Percentiles rank a stretch among this genome's conserved stretches.
Conservation (phyloP, 92 coral and sea anemone species). For the Heliopora coerulea region DNA sequence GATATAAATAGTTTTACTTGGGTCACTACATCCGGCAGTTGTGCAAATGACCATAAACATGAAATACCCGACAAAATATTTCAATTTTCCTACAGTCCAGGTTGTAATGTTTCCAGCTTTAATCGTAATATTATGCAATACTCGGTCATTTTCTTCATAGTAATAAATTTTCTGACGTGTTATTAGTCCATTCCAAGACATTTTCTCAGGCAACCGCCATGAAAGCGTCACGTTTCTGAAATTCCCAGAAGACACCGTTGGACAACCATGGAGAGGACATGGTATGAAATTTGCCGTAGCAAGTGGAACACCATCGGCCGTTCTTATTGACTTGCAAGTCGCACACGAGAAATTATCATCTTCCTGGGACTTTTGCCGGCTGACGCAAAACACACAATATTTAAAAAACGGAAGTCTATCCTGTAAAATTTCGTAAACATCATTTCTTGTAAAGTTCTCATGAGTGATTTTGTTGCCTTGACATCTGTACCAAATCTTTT, state of each 20-base stretch:
- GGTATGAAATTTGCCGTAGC: background rate
- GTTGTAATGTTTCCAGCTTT: background rate
- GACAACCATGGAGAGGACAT: background rate
- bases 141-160: slow-evolving; percentile 17
- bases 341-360: slow-evolving; percentile 22
- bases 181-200: slow-evolving; percentile 17
- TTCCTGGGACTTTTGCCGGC: slow-evolving; percentile 12
- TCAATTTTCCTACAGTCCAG: slow-evolving; percentile 1
- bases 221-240: slow-evolving; percentile 31
- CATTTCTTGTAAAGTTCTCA: background rate
- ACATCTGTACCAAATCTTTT: slow-evolving; percentile 18
- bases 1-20: slow-evolving; percentile 11
- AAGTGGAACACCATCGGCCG: slow-evolving; percentile 19
- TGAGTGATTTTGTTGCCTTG: background rate
- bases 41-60: slow-evolving; percentile 28
- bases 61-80: background rate
- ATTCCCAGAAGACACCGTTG: background rate
- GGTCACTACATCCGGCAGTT: slow-evolving; percentile 13
- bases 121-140: slow-evolving; percentile 6
- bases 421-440: slow-evolving; percentile 15
- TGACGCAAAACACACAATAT: slow-evolving; percentile 26
- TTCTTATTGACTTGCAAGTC: slow-evolving; percentile 7
- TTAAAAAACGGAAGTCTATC: background rate
- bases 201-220: slow-evolving; percentile 13
- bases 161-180: slow-evolving; percentile 23